Percentiles rank a stretch among this genome's conserved stretches.
phyloP scores from a whole-genome alignment of 2,797 vertebrate species.

The Capromys pilorides region DNA sequence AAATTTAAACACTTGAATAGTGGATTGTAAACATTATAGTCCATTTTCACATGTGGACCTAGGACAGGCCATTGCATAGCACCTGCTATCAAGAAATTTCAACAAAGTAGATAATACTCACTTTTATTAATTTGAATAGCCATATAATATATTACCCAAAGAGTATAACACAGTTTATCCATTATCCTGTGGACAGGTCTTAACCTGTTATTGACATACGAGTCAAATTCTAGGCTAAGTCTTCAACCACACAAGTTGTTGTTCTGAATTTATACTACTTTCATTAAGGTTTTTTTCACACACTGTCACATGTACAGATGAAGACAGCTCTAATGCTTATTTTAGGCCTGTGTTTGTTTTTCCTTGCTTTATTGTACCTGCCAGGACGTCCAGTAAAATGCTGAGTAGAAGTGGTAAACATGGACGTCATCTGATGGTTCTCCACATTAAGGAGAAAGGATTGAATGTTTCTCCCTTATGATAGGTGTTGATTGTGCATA shows the following conservation, averaged over 20 bases:
- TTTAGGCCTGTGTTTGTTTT: background rate
- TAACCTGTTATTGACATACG: background rate
- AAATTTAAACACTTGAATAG: background rate
- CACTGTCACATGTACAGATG: background rate
- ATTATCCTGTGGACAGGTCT: background rate
- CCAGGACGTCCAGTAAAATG: background rate
- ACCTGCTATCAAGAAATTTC: background rate
- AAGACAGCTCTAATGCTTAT: constrained; percentile 1
- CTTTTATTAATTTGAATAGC: background rate
- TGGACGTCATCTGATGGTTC: background rate
- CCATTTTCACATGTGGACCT: background rate
- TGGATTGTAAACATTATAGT: background rate
- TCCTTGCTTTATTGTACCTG: background rate
- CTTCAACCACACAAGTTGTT: background rate
- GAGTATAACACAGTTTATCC: background rate
- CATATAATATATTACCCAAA: background rate
- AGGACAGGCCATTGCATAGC: background rate
- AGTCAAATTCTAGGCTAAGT: background rate
- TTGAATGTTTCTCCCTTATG: background rate
- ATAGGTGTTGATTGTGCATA: background rate
- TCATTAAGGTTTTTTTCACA: background rate
- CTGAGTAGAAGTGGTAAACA: background rate
- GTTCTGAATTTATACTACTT: background rate
- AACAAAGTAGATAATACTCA: background rate
- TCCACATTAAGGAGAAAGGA: background rate